Evolutionary conservation across 1,140 invertebrate genomes (phyloP).

Genomic region (Wasmannia auropunctata): DNA sequence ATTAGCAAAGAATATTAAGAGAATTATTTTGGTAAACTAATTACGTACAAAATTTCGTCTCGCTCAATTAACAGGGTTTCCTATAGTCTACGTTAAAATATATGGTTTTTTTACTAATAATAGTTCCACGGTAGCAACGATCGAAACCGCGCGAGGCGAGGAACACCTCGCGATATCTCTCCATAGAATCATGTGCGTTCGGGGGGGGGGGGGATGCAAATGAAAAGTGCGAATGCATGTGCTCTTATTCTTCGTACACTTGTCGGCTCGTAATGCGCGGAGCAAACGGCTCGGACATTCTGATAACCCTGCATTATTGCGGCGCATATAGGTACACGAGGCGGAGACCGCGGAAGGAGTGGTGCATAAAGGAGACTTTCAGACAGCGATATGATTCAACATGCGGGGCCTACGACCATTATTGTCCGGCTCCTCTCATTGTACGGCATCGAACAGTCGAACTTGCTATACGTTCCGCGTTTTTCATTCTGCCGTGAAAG

Average conservation of each 20-base stretch:
- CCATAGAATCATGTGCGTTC: neutral
- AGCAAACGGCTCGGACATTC: conserved; percentile 59
- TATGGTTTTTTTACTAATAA: neutral
- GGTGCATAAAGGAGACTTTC: conserved; percentile 34
- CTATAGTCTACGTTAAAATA: conserved; percentile 7
- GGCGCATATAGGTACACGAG: neutral
- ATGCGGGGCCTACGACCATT: conserved; percentile 3
- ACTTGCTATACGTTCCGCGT: conserved; percentile 20
- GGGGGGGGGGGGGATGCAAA: too few relatives aligned
- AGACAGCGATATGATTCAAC: conserved; percentile 50
- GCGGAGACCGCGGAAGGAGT: neutral
- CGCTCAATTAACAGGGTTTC: neutral
- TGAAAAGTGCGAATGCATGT: conserved; percentile 9
- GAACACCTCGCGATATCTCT: neutral
- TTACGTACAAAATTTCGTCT: neutral
- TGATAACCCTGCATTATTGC: conserved; percentile 62
- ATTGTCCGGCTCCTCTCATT: conserved; percentile 34
- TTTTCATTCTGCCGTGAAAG: conserved; percentile 27
- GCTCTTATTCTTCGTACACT: conserved; percentile 18
- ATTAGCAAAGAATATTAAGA: neutral
- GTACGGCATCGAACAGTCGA: conserved; percentile 24
- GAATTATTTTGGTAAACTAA: neutral
- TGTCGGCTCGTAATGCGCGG: conserved; percentile 37
- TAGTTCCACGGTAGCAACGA: neutral
- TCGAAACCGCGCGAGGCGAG: neutral